These are phyloP conservation scores for Gopherus flavomarginatus DNA, from an alignment of 2,113 vertebrate species.

Conservation along the genomic window DNA sequence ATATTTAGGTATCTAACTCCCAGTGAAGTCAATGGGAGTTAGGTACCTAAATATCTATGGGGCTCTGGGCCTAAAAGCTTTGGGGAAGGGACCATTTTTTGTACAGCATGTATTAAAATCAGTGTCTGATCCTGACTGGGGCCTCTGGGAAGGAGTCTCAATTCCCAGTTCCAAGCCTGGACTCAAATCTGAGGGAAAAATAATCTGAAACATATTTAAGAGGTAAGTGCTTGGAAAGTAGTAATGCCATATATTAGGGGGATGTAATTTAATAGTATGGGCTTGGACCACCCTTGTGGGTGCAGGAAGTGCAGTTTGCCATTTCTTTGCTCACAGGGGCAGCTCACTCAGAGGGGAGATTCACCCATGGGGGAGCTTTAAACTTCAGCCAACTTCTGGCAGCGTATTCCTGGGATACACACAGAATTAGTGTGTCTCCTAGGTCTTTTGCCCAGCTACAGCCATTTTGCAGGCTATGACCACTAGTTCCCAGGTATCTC, in stretches of 20 bases:
- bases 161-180: background rate
- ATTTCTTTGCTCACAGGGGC: background rate
- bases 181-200: background rate
- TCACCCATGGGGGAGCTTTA: background rate
- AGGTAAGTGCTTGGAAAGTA: background rate
- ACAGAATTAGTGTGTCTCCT: background rate
- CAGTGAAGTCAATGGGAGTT: background rate
- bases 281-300: background rate
- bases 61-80: background rate
- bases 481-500: background rate
- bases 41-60: background rate
- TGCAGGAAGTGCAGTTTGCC: background rate
- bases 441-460: background rate
- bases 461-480: background rate
- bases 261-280: background rate
- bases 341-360: background rate
- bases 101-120: background rate
- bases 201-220: background rate
- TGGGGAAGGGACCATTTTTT: background rate
- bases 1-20: background rate
- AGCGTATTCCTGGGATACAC: background rate
- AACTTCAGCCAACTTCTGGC: background rate
- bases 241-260: background rate
- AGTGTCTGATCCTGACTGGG: background rate
- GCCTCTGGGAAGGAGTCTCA: background rate